Conservation (phyloP, 2,797 vertebrate species). For the Myripristis murdjan region DNA sequence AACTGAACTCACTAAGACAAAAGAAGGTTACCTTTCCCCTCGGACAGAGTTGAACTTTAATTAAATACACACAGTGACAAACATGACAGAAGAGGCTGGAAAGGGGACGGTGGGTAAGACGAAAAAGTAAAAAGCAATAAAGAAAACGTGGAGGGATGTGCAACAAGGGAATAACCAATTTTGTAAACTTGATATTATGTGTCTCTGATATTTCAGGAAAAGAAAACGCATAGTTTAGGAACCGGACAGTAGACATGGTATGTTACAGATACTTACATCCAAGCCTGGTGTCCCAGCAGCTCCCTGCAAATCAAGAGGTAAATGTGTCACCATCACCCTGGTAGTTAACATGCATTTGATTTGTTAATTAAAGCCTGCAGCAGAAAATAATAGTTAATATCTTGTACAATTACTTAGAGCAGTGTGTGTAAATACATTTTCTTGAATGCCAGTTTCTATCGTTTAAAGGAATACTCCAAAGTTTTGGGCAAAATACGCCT, state of each 20-base stretch:
- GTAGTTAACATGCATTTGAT: background rate
- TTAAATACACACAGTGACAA: background rate
- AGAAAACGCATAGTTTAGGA: background rate
- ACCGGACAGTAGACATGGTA: background rate
- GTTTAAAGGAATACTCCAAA: no score
- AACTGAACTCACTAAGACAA: slow-evolving; percentile 25
- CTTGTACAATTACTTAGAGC: no score
- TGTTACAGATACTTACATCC: slow-evolving; percentile 91
- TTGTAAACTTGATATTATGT: slow-evolving; percentile 1
- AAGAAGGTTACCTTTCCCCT: background rate
- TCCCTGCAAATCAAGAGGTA: slow-evolving; percentile 88
- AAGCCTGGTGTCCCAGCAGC: slow-evolving; percentile 96
- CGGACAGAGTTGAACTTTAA: slow-evolving; percentile 11
- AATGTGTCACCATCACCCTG: background rate
- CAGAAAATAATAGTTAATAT: no score
- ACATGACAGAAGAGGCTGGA: slow-evolving; percentile 7
- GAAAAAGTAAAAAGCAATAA: slow-evolving; percentile 2
- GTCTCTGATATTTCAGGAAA: background rate
- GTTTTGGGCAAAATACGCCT: no score
- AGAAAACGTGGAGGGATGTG: slow-evolving; percentile 11
- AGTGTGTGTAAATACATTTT: no score
- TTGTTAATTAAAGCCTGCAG: no score
- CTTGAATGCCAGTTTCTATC: no score
- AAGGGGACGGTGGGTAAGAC: background rate
- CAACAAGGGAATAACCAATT: slow-evolving; percentile 3